Evolutionary conservation across 2,797 vertebrate species (phyloP).

Genomic region (Notamacropus eugenii): DNA sequence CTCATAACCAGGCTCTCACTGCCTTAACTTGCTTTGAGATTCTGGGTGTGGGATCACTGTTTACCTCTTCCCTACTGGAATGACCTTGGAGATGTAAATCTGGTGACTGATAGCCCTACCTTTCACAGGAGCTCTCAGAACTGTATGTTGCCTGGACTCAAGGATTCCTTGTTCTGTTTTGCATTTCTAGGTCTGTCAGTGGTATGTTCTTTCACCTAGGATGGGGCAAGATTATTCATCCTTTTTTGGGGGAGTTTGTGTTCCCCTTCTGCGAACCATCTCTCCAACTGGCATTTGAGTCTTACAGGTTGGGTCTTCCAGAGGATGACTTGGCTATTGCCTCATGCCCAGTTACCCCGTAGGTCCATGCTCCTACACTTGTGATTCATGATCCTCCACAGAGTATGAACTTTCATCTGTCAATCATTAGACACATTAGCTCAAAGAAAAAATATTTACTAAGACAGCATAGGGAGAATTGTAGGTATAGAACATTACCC

Average conservation of each 20-base stretch:
- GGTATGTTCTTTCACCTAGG: not conserved
- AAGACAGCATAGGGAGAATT: not conserved
- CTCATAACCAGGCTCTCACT: not conserved
- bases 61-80: not conserved
- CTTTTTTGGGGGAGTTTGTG: not conserved
- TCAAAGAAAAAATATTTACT: not conserved
- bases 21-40: no score
- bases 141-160: no score
- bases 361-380: not conserved
- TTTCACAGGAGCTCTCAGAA: not conserved
- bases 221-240: not conserved
- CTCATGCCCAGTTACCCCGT: not conserved
- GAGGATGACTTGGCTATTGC: not conserved
- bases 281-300: not conserved
- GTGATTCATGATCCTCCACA: not conserved
- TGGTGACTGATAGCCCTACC: not conserved
- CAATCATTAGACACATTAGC: not conserved
- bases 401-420: not conserved
- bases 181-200: not conserved
- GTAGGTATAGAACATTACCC: not conserved
- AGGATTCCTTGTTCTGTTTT: not conserved
- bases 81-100: not conserved
- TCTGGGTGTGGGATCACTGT: not conserved
- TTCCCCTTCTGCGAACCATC: not conserved
- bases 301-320: not conserved